These are phyloP conservation scores for Rostratula benghalensis DNA, from an alignment of 2,113 vertebrate species.

Conservation along the genomic window DNA sequence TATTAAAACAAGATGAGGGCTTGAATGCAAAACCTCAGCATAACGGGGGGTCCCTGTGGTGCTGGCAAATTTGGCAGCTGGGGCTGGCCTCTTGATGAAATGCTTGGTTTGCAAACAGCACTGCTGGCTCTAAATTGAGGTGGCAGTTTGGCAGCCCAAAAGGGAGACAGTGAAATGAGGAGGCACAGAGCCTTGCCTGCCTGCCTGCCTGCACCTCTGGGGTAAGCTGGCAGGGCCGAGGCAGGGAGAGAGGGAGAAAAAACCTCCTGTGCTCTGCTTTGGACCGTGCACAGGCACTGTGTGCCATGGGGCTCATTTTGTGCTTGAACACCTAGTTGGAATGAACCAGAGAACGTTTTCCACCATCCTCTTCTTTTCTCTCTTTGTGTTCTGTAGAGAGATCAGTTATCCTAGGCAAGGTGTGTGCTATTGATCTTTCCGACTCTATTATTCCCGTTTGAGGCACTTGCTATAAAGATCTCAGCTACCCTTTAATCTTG, in stretches of 20 bases:
- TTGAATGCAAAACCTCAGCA: not conserved
- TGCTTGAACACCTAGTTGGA: not conserved
- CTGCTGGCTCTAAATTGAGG: not conserved
- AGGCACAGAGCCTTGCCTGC: not conserved
- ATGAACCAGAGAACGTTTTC: not conserved
- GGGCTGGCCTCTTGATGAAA: not conserved
- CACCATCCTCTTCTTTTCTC: not conserved
- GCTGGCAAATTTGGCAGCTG: not conserved
- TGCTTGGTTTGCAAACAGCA: fast-evolving
- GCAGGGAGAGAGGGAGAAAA: not conserved
- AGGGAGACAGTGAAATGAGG: not conserved
- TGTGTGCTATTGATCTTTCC: not conserved
- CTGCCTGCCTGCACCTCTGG: not conserved
- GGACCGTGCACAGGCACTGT: too few species aligned
- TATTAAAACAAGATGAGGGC: not conserved
- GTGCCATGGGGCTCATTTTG: not conserved
- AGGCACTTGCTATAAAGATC: not conserved
- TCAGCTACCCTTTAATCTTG: constrained; percentile 6
- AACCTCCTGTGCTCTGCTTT: not conserved
- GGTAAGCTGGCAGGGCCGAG: not conserved
- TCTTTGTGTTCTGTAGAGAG: not conserved
- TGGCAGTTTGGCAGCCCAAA: not conserved
- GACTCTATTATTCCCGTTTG: not conserved
- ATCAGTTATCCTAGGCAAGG: not conserved
- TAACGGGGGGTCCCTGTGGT: not conserved